A percentile compares a stretch with the other conserved stretches of the same genome.
Conservation (phyloP, 2,888 invertebrate genomes). For the Stenchaetothrips biformis region DNA sequence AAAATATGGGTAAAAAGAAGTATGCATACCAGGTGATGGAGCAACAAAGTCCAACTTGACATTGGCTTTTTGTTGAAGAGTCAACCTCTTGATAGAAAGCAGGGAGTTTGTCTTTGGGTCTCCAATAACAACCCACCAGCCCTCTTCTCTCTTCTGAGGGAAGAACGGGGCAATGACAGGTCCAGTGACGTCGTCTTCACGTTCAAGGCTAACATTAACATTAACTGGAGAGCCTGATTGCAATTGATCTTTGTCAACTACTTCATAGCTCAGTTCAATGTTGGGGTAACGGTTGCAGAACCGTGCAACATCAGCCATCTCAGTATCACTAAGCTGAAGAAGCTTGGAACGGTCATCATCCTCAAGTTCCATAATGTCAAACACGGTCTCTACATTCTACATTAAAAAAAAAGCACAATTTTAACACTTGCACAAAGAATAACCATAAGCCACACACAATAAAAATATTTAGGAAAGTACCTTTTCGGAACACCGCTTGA, state of each 20-base stretch:
- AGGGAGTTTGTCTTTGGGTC: constrained; percentile 91
- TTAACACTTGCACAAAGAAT: constrained; percentile 14
- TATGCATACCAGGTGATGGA: constrained; percentile 59
- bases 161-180: constrained; percentile 98
- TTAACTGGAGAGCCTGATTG: constrained; percentile 79
- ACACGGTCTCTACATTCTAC: constrained; percentile 79
- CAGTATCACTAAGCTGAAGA: constrained; percentile 70
- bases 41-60: constrained; percentile 89
- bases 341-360: constrained; percentile 79
- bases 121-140: constrained; percentile 98
- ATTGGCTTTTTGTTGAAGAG: constrained; percentile 87
- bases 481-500: constrained; percentile 88
- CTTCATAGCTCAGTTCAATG: constrained; percentile 63
- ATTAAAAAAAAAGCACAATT: constrained; percentile 35
- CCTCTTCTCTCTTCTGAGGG: constrained; percentile 91
- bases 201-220: constrained; percentile 84
- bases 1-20: not conserved
- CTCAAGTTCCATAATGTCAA: constrained; percentile 93
- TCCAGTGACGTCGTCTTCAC: constrained; percentile 95
- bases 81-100: constrained; percentile 93
- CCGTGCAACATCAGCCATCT: constrained; percentile 96
- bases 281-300: constrained; percentile 99
- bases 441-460: not conserved
- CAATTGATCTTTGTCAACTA: constrained; percentile 72
- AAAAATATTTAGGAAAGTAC: constrained; percentile 44